phyloP scores from a whole-genome alignment of 2,888 invertebrate species.

The Ormyrus pomaceus region DNA sequence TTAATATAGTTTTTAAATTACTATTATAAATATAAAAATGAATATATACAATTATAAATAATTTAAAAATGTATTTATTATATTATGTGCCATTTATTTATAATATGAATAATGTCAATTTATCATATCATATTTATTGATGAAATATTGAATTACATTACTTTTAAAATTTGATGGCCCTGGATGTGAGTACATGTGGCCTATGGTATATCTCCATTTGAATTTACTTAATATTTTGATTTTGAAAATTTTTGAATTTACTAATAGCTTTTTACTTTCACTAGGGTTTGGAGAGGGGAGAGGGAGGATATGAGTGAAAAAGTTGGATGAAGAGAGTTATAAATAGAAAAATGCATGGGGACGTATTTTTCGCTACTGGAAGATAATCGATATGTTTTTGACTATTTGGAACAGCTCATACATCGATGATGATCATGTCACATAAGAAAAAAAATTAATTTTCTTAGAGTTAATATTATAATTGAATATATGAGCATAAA shows the following conservation, averaged over 20 bases:
- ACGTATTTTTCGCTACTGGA: constrained; percentile 71
- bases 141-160: constrained; percentile 39
- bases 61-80: constrained; percentile 55
- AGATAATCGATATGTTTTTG: constrained; percentile 61
- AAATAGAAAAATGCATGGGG: constrained; percentile 73
- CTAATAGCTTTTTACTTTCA: constrained; percentile 75
- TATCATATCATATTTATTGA: constrained; percentile 30
- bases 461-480: constrained; percentile 35
- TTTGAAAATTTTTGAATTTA: constrained; percentile 60
- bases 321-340: constrained; percentile 68
- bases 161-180: constrained; percentile 54
- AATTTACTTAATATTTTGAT: constrained; percentile 48
- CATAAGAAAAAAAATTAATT: constrained; percentile 48
- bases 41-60: constrained; percentile 55
- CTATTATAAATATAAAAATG: constrained; percentile 26
- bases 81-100: constrained; percentile 37
- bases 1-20: constrained; percentile 34
- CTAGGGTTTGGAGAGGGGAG: constrained; percentile 69
- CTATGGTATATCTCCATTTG: constrained; percentile 52
- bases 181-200: constrained; percentile 63
- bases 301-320: constrained; percentile 59
- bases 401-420: constrained; percentile 59
- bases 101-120: constrained; percentile 38
- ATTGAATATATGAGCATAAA: constrained; percentile 56
- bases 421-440: constrained; percentile 50